Evolutionary conservation across 2,113 vertebrate species (phyloP), one percentile per base, ranked within the genome.

Genomic region (Peromyscus leucopus): DNA sequence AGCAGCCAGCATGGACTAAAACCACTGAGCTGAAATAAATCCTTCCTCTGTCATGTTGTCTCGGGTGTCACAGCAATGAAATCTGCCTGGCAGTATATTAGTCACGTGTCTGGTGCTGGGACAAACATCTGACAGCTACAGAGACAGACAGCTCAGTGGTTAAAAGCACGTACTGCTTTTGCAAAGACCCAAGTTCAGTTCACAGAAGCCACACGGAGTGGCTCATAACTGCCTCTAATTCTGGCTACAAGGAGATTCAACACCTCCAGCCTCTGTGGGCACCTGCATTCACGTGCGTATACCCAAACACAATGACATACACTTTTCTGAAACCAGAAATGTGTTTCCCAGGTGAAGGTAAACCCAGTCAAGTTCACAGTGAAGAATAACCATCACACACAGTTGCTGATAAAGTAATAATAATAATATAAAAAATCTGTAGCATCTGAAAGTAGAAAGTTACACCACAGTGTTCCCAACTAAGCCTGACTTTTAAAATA

Each of bases 401-500:
- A 46, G 24, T 5, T 76, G 63, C 42, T 39, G 24, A 96, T 87
- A 85, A 79, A 96, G 22, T 84, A 65, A 71, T 57, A 72, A 19
- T 21, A 48, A 33, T 21, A 74, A 79, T n/a, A 87, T 33, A 87
- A 36, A 24, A 87, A 51, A 74, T 48, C 21, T 31, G 67, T 89
- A 42, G 71, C 2, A 79, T 42, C 19, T 91, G 83, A n/a, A 93
- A 88, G 33, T 48, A 85, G 76, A 93, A 51, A 95, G 59, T 39
- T 90, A 78, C 79, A 95, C 22, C 7, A 79, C 1, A 88, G 5
- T 80, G 28, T 61, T 92, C 33, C 19, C 79, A 96, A 89, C 0
- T 84, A 33, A 95, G 87, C 59, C 93, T 48, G 89, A 96, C 61
- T 96, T 92, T 84, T 76, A 96, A 79, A 93, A 65, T 78, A 93